Evolutionary conservation across 2,797 vertebrate species (phyloP).

Genomic region (Podarcis siculus): DNA sequence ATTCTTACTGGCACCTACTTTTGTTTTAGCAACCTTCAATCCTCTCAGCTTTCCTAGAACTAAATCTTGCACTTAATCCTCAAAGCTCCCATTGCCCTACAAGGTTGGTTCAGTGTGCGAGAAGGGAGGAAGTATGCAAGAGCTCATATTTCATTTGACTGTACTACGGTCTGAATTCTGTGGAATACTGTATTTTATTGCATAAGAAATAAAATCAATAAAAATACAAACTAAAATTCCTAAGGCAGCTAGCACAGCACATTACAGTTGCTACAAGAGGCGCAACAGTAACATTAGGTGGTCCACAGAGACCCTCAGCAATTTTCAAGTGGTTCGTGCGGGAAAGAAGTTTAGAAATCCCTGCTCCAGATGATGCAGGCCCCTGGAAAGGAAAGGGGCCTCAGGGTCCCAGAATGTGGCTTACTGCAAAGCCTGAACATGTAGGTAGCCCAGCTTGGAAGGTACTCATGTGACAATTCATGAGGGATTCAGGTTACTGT

Average conservation of each 20-base stretch:
- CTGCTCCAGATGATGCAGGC: not conserved
- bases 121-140: too few relatives aligned
- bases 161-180: too few relatives aligned
- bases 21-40: not conserved
- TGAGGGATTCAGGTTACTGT: not conserved
- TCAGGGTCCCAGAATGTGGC: not conserved
- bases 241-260: too few relatives aligned
- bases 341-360: not conserved
- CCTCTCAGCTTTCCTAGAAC: not conserved
- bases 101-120: not conserved
- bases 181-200: too few relatives aligned
- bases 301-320: too few relatives aligned
- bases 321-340: too few relatives aligned
- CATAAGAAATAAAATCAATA: too few relatives aligned
- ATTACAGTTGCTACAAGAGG: too few relatives aligned
- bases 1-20: too few relatives aligned
- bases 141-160: too few relatives aligned
- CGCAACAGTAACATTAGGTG: too few relatives aligned
- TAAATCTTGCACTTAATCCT: not conserved
- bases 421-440: not conserved
- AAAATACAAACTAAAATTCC: too few relatives aligned
- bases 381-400: not conserved
- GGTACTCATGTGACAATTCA: not conserved
- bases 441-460: not conserved
- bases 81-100: not conserved